phyloP scores from a whole-genome alignment of 1,140 invertebrate species.

The Nasonia giraulti region DNA sequence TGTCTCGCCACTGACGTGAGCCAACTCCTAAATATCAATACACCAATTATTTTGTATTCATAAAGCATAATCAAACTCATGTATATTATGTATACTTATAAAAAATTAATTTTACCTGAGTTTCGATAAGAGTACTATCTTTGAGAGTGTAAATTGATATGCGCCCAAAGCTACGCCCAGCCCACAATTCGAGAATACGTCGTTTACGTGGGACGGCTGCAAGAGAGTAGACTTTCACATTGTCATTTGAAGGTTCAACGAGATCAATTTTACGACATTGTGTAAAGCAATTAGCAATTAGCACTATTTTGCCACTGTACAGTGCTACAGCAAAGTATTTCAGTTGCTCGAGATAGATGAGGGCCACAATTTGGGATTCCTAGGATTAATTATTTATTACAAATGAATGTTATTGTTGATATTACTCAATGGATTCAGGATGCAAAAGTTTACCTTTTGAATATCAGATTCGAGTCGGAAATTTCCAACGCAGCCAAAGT shows the following conservation, averaged over 20 bases:
- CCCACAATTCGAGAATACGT: constrained; percentile 77
- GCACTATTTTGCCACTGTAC: constrained; percentile 84
- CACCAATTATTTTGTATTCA: background rate
- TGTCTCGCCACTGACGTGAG: constrained; percentile 43
- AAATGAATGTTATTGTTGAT: background rate
- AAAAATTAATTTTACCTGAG: constrained; percentile 55
- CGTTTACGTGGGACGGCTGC: constrained; percentile 65
- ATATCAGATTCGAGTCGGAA: constrained; percentile 74
- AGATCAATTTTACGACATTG: constrained; percentile 69
- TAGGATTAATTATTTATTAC: background rate
- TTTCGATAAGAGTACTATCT: constrained; percentile 67
- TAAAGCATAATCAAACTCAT: background rate
- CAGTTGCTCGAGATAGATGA: constrained; percentile 80
- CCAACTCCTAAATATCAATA: constrained; percentile 28
- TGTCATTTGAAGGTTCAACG: constrained; percentile 53
- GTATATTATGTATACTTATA: background rate
- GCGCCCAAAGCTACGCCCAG: constrained; percentile 83
- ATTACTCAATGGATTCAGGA: background rate
- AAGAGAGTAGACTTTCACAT: constrained; percentile 70
- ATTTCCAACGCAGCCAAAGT: constrained; percentile 72
- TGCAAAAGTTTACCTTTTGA: constrained; percentile 54
- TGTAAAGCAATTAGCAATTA: constrained; percentile 73
- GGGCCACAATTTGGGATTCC: constrained; percentile 77
- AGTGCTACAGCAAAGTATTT: constrained; percentile 83
- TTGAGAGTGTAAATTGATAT: constrained; percentile 82